Conservation (phyloP, 2,113 vertebrate species). For the Phainopepla nitens region DNA sequence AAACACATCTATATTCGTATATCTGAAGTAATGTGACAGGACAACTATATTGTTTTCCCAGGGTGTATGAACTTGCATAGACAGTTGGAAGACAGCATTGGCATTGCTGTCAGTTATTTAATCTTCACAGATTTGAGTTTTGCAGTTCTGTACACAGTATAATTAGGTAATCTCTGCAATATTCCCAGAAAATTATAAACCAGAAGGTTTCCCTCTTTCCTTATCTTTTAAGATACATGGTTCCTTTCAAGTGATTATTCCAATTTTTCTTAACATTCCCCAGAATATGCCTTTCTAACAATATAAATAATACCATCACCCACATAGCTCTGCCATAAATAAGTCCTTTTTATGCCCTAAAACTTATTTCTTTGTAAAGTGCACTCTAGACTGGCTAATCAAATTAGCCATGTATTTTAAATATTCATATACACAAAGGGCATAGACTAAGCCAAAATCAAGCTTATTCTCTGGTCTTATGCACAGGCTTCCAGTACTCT, state of each 20-base stretch:
- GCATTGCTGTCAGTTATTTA: not conserved
- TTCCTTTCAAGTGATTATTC: not conserved
- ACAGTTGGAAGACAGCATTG: not conserved
- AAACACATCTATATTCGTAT: rapidly evolving
- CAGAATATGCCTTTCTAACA: not conserved
- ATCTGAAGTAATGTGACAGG: not conserved
- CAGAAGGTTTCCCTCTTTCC: not conserved
- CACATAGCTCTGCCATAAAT: not conserved
- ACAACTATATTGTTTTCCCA: not conserved
- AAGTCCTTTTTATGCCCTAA: not conserved
- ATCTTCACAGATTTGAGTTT: not conserved
- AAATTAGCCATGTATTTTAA: not conserved
- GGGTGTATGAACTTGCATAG: not conserved
- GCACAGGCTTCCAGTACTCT: not conserved
- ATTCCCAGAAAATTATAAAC: not conserved
- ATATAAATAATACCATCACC: not conserved
- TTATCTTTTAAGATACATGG: not conserved
- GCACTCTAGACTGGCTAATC: not conserved
- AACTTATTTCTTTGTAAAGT: not conserved
- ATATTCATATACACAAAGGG: not conserved
- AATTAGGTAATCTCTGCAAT: not conserved
- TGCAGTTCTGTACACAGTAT: not conserved
- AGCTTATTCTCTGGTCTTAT: not conserved
- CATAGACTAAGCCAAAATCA: not conserved
- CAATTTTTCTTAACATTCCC: not conserved